Evolutionary conservation across 2,888 invertebrate genomes (phyloP).

Genomic region (Yponomeuta cagnagella): DNA sequence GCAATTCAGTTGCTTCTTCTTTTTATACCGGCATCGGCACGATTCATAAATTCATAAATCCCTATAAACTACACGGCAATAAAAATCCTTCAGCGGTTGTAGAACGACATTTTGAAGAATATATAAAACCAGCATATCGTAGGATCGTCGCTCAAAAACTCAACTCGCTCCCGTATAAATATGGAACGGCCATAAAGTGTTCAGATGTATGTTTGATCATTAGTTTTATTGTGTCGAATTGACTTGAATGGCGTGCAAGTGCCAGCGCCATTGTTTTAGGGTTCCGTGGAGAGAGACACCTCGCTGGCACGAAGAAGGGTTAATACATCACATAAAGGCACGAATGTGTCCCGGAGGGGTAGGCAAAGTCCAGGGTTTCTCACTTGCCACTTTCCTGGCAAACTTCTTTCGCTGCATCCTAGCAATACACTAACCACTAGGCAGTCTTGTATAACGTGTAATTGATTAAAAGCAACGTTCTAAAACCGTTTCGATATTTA

Average conservation of each 20-base stretch:
- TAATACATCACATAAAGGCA: background rate
- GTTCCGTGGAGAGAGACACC: background rate
- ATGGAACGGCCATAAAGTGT: constrained; percentile 37
- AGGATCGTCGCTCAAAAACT: constrained; percentile 8
- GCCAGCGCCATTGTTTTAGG: constrained; percentile 15
- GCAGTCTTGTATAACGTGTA: too few species aligned
- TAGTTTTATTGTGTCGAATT: constrained; percentile 60
- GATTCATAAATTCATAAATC: constrained; percentile 8
- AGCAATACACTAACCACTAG: too few species aligned
- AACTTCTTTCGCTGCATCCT: too few species aligned
- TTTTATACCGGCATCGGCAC: background rate
- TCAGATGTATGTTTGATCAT: constrained; percentile 46
- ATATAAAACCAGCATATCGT: background rate
- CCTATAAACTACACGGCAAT: background rate
- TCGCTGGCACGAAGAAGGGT: background rate
- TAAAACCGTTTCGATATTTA: too few species aligned
- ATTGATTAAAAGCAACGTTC: too few species aligned
- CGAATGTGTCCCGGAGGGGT: background rate
- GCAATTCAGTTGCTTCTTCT: background rate
- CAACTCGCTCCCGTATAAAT: constrained; percentile 22
- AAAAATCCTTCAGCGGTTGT: background rate
- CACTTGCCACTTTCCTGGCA: too few species aligned
- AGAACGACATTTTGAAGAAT: background rate
- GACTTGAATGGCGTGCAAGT: constrained; percentile 58
- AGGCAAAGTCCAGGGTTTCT: too few species aligned